These are phyloP conservation scores for Naja naja DNA, from an alignment of 2,113 vertebrate genomes.

Conservation along the genomic window DNA sequence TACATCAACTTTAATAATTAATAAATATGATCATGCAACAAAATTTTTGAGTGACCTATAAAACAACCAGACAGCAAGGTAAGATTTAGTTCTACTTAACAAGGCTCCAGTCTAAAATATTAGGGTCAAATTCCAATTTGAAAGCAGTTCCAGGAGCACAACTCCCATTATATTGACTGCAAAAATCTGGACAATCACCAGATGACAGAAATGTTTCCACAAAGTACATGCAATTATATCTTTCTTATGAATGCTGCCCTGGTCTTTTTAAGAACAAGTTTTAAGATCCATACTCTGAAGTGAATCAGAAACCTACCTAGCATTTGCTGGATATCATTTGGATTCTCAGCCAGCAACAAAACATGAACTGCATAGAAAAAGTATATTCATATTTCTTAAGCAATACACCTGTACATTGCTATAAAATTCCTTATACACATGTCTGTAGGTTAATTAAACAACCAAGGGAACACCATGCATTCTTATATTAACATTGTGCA, in stretches of 20 bases:
- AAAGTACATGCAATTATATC: background rate
- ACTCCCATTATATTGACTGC: background rate
- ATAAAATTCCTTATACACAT: background rate
- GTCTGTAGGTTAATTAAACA: background rate
- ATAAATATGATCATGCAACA: background rate
- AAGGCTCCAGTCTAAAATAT: background rate
- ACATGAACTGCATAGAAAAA: background rate
- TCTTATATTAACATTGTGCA: background rate
- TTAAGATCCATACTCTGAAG: background rate
- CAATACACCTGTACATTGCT: background rate
- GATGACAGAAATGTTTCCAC: background rate
- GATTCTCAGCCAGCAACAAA: background rate
- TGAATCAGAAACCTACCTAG: background rate
- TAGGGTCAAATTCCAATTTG: background rate
- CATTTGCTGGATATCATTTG: background rate
- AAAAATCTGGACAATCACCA: background rate
- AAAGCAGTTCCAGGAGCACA: background rate
- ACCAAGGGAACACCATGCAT: background rate
- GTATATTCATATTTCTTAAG: background rate
- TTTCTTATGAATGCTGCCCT: background rate
- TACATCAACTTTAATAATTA: constrained; percentile 20
- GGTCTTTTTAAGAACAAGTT: background rate
- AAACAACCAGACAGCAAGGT: background rate
- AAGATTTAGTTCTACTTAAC: background rate
- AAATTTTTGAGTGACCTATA: background rate